These are phyloP conservation scores for Autographa pulchrina DNA, from an alignment of 2,888 invertebrate genomes.

Conservation along the genomic window DNA sequence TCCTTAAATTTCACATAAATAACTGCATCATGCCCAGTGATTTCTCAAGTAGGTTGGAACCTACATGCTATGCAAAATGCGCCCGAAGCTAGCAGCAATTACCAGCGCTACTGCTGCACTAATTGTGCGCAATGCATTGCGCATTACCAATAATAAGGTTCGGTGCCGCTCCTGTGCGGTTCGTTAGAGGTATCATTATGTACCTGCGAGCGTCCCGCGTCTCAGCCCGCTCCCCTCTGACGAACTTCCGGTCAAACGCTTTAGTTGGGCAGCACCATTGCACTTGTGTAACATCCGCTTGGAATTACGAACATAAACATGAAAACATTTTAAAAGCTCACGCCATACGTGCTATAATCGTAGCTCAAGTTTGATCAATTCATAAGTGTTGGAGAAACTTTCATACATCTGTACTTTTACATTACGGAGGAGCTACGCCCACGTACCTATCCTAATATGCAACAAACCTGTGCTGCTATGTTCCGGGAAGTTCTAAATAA, in stretches of 20 bases:
- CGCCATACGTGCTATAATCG: constrained; percentile 27
- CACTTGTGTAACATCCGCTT: constrained; percentile 81
- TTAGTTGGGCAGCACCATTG: constrained; percentile 71
- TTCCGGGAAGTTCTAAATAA: constrained; percentile 55
- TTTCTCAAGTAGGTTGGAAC: constrained; percentile 40
- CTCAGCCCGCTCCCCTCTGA: constrained; percentile 55
- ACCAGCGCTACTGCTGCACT: constrained; percentile 55
- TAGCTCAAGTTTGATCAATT: constrained; percentile 21
- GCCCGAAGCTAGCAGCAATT: constrained; percentile 59
- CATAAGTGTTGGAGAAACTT: constrained; percentile 21
- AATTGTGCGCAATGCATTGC: constrained; percentile 68
- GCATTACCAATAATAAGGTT: constrained; percentile 69
- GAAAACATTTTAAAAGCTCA: constrained; percentile 58
- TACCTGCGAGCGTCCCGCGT: constrained; percentile 59
- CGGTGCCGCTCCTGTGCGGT: constrained; percentile 65
- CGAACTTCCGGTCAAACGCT: constrained; percentile 80
- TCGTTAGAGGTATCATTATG: constrained; percentile 73
- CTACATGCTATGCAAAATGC: constrained; percentile 60
- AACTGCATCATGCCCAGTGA: constrained; percentile 38
- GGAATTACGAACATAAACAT: constrained; percentile 71
- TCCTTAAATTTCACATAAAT: constrained; percentile 58
- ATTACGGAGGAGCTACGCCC: constrained; percentile 16
- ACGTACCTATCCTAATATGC: constrained; percentile 35
- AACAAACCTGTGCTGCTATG: constrained; percentile 15
- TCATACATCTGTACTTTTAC: background rate